These are phyloP conservation scores for Orchestia grillus DNA, from an alignment of 1,140 invertebrate species.

Conservation along the genomic window DNA sequence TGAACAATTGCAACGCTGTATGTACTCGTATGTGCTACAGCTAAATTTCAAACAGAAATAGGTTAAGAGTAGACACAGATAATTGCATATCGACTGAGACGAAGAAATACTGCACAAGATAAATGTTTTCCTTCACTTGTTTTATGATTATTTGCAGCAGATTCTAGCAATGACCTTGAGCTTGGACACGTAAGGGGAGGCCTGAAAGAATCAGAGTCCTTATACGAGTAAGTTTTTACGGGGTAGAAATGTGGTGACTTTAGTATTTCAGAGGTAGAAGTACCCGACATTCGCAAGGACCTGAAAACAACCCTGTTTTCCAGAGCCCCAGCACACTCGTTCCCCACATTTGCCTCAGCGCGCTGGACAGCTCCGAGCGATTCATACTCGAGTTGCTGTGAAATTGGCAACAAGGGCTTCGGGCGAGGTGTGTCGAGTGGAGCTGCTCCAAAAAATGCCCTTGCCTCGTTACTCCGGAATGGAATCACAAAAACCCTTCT, in stretches of 20 bases:
- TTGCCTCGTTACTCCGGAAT: neutral
- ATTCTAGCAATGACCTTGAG: neutral
- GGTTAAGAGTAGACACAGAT: too few species aligned
- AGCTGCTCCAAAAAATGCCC: neutral
- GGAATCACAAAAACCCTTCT: neutral
- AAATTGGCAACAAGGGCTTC: neutral
- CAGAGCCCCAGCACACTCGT: neutral
- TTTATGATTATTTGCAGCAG: neutral
- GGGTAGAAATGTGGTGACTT: too few species aligned
- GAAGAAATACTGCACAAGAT: neutral
- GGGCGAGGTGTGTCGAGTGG: neutral
- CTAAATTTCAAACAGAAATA: too few species aligned
- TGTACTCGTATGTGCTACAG: too few species aligned
- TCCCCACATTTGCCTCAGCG: neutral
- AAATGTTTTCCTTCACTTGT: neutral
- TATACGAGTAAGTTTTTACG: too few species aligned
- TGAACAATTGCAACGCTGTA: too few species aligned
- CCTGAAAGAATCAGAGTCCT: too few species aligned
- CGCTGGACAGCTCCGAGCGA: neutral
- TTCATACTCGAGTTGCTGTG: neutral
- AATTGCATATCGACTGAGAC: too few species aligned
- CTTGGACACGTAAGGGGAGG: too few species aligned
- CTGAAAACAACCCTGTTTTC: neutral
- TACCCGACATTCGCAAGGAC: neutral
- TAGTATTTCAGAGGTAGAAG: neutral